Base-by-base conservation (phyloP, 1,140 invertebrate genomes). In the Hyphantria cunea region DNA sequence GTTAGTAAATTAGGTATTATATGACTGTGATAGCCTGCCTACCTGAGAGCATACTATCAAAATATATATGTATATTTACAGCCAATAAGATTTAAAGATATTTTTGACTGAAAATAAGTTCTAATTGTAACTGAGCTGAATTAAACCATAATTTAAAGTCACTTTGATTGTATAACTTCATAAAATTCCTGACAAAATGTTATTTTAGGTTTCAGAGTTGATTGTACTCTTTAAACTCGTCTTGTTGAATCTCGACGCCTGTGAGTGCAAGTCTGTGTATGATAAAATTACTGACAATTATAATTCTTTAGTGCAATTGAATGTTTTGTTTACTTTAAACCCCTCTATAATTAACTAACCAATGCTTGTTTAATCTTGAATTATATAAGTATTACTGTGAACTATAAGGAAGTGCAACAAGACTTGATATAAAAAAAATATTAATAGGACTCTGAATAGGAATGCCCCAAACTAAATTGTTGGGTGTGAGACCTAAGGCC, bases 251-350 rank as follows among this genome's bases (percentile, higher is more conserved):
- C 33, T 59, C 52, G 53, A 50, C 71, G 64, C 76, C 77, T 80
- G 76, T 70, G 75, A 64, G 41, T 48, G 44, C 37, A 31, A 17
- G 45, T 78, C 42, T 47, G 53, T 56, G 45, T 25, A 48, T 14
- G 39, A 12, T 58, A 55, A 80, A 70, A 90, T 82, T 78, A 84
- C 72, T 80, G 79, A 80, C 77, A 86, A 86, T 81, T 87, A 90
- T 77, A 90, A 82, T 88, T 86, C 77, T 88, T 86, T 90, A 90
- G 86, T 89, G 83, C 84, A 89, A 89, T 90, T 86, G 49, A 66
- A 63, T 31, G 45, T 49, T 45, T 49, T 58, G 55, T 58, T 58
- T 58, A 25, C 33, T 58, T 58, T 58, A 13, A 12, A 13, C 17
- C 15, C 7, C 17, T 25, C 13, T 15, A 6, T 52, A 13, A 25